Evolutionary conservation across 1,140 invertebrate species (phyloP).

Genomic region (Arctopsyche grandis): DNA sequence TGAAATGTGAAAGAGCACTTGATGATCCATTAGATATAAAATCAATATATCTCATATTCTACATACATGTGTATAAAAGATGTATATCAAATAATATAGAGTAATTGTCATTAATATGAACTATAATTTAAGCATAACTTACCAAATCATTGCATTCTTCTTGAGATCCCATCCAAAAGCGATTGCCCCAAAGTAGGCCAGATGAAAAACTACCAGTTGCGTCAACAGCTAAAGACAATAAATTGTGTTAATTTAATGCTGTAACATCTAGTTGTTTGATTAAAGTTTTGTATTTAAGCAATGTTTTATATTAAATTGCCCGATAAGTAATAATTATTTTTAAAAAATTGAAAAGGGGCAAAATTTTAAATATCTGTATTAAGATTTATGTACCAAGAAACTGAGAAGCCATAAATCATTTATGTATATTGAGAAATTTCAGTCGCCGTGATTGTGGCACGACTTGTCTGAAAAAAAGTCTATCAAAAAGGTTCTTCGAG

Average conservation of each 20-base stretch:
- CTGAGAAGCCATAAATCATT: too few relatives aligned
- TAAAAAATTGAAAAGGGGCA: too few relatives aligned
- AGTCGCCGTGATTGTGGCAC: too few relatives aligned
- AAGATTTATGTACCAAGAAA: too few relatives aligned
- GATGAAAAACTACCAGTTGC: conserved; percentile 58
- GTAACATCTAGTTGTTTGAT: conserved; percentile 4
- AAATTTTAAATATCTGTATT: too few relatives aligned
- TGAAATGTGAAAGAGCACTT: conserved; percentile 31
- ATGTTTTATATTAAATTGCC: not conserved
- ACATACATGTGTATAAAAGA: conserved; percentile 22
- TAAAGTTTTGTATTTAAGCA: not conserved
- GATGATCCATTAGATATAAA: conserved; percentile 37
- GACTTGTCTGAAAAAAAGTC: too few relatives aligned
- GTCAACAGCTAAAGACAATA: conserved; percentile 58
- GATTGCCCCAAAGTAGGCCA: conserved; percentile 58
- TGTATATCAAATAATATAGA: not conserved
- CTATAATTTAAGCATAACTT: not conserved
- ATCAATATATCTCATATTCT: conserved; percentile 46
- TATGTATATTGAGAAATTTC: too few relatives aligned
- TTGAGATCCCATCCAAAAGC: conserved; percentile 59
- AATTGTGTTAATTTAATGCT: conserved; percentile 12
- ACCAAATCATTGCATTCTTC: conserved; percentile 57
- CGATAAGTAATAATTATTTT: too few relatives aligned
- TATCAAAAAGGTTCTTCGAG: too few relatives aligned
- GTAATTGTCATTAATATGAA: not conserved